These are phyloP conservation scores for Bradypus variegatus DNA, from an alignment of 2,797 vertebrate species.

Conservation along the genomic window DNA sequence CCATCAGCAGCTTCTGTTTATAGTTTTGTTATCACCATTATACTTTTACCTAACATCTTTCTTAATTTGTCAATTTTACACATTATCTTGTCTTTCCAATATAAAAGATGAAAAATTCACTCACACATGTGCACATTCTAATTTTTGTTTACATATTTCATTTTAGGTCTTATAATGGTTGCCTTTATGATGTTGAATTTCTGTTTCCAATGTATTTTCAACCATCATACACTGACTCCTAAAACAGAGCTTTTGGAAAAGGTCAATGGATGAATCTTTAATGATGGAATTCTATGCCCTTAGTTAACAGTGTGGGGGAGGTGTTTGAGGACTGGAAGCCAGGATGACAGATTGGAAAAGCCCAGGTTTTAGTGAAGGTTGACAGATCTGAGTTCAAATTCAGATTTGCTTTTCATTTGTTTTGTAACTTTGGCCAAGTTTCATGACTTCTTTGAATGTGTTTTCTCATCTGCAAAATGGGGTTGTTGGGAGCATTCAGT, in stretches of 20 bases:
- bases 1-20: background rate
- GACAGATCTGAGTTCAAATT: background rate
- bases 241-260: background rate
- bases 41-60: background rate
- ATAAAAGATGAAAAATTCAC: background rate
- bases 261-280: background rate
- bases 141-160: background rate
- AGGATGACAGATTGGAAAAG: background rate
- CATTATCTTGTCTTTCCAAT: background rate
- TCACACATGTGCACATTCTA: background rate
- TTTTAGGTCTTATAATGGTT: background rate
- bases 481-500: background rate
- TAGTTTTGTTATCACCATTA: background rate
- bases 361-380: background rate
- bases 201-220: background rate
- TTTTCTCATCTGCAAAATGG: background rate
- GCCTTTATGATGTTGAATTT: background rate
- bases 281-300: background rate
- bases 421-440: background rate
- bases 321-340: background rate
- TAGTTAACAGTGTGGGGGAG: background rate
- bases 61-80: background rate
- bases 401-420: background rate
- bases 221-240: background rate
- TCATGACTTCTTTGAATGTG: background rate